Evolutionary conservation across 2,888 invertebrate genomes (phyloP).

Genomic region (Gymnoscelis rufifasciata): DNA sequence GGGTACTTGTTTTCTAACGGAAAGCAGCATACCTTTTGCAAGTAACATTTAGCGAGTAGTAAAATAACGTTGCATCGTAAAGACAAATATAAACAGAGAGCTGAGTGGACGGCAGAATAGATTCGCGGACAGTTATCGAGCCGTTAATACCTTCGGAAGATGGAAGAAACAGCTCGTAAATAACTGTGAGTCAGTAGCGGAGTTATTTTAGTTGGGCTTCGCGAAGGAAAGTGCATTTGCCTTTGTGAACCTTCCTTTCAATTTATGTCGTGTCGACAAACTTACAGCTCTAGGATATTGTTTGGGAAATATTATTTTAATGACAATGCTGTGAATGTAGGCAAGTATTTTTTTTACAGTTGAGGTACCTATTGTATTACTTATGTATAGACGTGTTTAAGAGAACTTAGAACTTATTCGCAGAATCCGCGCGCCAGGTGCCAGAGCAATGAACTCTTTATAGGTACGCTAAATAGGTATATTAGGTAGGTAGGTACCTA

Average conservation of each 20-base stretch:
- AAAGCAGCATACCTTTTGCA: not conserved
- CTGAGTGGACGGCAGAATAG: constrained; percentile 35
- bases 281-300: not conserved
- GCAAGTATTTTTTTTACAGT: no score
- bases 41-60: constrained; percentile 12
- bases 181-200: constrained; percentile 62
- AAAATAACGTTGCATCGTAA: constrained; percentile 31
- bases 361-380: no score
- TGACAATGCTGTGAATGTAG: no score
- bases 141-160: constrained; percentile 42
- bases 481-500: not conserved
- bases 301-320: no score
- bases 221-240: constrained; percentile 62
- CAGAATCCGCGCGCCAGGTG: constrained; percentile 30
- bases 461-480: not conserved
- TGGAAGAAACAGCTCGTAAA: constrained; percentile 55
- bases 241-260: not conserved
- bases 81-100: constrained; percentile 30
- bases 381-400: no score
- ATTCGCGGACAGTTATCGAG: constrained; percentile 42
- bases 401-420: constrained; percentile 18
- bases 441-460: constrained; percentile 33
- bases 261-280: not conserved
- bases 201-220: constrained; percentile 63
- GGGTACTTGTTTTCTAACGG: not conserved